phyloP scores from a whole-genome alignment of 2,113 vertebrate genomes.

The Grus americana region DNA sequence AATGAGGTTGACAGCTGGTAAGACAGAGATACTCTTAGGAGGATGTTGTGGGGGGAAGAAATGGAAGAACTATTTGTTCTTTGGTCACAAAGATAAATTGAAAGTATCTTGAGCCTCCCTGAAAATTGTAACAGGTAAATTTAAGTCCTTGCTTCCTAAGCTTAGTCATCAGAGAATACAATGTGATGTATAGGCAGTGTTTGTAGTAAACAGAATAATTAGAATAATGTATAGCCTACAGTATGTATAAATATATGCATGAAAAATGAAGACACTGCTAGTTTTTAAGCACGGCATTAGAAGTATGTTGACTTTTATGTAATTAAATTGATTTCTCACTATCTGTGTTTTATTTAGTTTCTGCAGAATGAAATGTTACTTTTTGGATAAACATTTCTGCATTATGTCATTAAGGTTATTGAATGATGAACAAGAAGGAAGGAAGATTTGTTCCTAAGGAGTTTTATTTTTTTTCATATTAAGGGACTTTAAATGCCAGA shows the following conservation, averaged over 20 bases:
- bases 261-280: neutral
- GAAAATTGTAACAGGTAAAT: neutral
- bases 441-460: neutral
- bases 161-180: neutral
- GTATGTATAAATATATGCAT: neutral
- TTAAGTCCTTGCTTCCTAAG: neutral
- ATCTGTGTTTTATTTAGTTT: neutral
- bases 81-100: neutral
- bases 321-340: neutral
- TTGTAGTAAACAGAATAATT: neutral
- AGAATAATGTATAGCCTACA: neutral
- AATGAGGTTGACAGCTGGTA: neutral
- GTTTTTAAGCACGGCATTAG: neutral
- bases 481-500: constrained; percentile 30
- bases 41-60: neutral
- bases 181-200: neutral
- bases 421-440: neutral
- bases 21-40: neutral
- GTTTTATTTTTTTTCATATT: neutral
- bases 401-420: neutral
- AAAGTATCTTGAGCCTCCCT: neutral
- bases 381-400: neutral
- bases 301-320: neutral
- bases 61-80: neutral
- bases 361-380: neutral